Base-by-base conservation (phyloP, 2,797 vertebrate species). In the Melanotaenia trifasciata region DNA sequence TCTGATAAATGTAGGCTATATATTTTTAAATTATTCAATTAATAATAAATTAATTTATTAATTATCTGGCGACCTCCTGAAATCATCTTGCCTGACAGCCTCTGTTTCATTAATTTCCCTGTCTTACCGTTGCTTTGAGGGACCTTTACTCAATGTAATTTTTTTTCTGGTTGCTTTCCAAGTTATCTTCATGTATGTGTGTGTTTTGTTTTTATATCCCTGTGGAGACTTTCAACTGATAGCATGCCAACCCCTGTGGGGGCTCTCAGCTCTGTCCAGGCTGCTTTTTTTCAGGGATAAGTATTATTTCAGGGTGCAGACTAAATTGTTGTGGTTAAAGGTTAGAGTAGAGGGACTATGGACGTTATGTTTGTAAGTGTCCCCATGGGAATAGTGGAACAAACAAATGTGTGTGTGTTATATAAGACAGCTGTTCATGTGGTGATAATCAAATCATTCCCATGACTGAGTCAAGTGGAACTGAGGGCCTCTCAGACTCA, bases 401-500 rank as follows among this genome's bases (percentile, higher is more conserved):
- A 53, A 73, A 58, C 71, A 66, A 73, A 62, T 75, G 72, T 69
- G 33, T 83, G 84, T 84, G 74, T 72, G 80, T 94, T 94, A 93
- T 86, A 79, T 94, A 94, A 94, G 91, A 85, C 86, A 90, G 83
- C 89, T 93, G 89, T 90, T 93, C 92, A 92, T 93, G 92, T 92
- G 87, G 82, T 73, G 69, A 92, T 93, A 94, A 94, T 94, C 84
- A 77, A 94, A 94, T 94, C 92, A 94, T 94, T 84, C 80, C 89
- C 92, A 90, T 94, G 93, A 92, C 90, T 93, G 92, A 89, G 65
- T 90, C 84, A 76, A 90, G 90, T 86, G 76, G 82, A 89, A 76
- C 72, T 70, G 76, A 85, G 83, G 87, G 87, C 82, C 87, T 87
- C 86, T 91, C 76, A 74, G 80, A 81, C 87, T 88, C 89, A 81